Evolutionary conservation across 2,797 vertebrate genomes (phyloP), one percentile per base, ranked within the genome.

Genomic region (Eulemur rubriventer): DNA sequence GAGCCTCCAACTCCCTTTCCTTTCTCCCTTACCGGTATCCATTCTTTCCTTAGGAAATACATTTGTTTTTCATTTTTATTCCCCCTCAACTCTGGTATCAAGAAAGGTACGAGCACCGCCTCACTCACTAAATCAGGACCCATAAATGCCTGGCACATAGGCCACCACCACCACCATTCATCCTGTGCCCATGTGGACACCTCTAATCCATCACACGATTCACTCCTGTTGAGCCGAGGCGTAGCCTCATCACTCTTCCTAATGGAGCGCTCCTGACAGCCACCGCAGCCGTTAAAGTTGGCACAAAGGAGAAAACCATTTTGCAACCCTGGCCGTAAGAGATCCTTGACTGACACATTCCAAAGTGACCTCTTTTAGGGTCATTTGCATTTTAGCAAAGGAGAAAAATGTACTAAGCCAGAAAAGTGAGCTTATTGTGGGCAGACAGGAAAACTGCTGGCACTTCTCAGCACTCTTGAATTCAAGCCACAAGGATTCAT

Each of bases 371-470:
- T 88, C n/a, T 91, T 85, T 33, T 11, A 11, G 20, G 50, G 41
- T 28, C 35, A 79, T 95, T 82, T 91, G 84, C 8, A 30, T 97
- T 80, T 92, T 89, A 92, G 79, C 63, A 81, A 92, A 80, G 17
- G 80, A 75, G 70, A 73, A 83, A 84, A 83, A 89, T 1, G 1
- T 18, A 52, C 75, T 78, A 85, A 67, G 6, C 17, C 10, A 84
- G 35, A 82, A 93, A 69, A 80, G 33, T 48, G 59, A 91, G 67
- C 55, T 96, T 55, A 75, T 46, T 78, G 16, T 33, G 30, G 46
- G 90, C 14, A 12, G 70, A 35, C 17, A 83, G 24, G 33, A 20
- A 83, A 92, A 22, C 33, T 69, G 5, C 41, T 48, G 38, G 65
- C 26, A 46, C 26, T 59, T 90, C 16, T 61, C 22, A 63, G 50